These are phyloP conservation scores for Salticus scenicus DNA, from an alignment of 2,888 invertebrate species.

Conservation along the genomic window DNA sequence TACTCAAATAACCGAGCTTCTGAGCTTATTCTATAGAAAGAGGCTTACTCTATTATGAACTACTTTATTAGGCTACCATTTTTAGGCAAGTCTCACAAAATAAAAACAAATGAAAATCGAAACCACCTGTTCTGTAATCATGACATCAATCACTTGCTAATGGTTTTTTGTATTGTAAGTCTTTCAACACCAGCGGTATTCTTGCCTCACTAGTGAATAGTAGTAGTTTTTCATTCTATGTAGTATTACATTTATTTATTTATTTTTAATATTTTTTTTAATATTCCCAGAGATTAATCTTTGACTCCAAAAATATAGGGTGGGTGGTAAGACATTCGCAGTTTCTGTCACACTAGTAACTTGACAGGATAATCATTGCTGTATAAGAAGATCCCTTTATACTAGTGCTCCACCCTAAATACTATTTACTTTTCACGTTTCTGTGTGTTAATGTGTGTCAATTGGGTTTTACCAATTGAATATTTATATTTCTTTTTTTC, in stretches of 20 bases:
- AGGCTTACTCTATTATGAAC: too few species aligned
- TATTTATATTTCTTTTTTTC: too few species aligned
- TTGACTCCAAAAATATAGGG: constrained; percentile 31
- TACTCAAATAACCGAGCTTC: too few species aligned
- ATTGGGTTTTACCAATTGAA: too few species aligned
- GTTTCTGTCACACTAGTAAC: constrained; percentile 33
- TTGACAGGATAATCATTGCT: constrained; percentile 61
- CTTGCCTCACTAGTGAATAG: background rate
- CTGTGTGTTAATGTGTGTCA: constrained; percentile 42
- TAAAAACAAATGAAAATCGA: background rate
- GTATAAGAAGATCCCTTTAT: constrained; percentile 6
- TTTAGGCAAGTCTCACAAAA: background rate
- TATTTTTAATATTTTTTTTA: too few species aligned
- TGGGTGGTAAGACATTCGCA: constrained; percentile 53
- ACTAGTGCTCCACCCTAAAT: constrained; percentile 30
- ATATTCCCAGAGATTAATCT: too few species aligned
- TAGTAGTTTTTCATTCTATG: background rate
- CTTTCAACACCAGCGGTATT: background rate
- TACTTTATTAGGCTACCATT: background rate
- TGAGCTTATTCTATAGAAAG: too few species aligned
- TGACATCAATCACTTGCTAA: background rate
- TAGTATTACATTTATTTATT: too few species aligned
- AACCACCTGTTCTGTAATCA: background rate
- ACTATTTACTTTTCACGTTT: constrained; percentile 21
- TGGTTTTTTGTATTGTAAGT: background rate